A percentile compares a stretch with the other conserved stretches of the same genome.
Conservation (phyloP, 1,140 invertebrate species). For the Geopemphigus sp. region DNA sequence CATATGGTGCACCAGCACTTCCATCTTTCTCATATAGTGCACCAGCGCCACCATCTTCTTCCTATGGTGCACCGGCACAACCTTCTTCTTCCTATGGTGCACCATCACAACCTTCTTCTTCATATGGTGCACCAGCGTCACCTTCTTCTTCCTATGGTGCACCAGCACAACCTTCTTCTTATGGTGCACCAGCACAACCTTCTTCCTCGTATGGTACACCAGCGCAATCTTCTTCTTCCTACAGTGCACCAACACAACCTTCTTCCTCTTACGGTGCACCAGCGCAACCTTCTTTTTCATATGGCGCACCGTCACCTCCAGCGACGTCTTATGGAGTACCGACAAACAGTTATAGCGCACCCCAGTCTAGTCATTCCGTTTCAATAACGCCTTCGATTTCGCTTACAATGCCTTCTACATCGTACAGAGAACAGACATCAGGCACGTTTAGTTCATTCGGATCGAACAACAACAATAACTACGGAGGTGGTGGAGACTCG, state of each 20-base stretch:
- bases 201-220: constrained; percentile 47
- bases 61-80: constrained; percentile 55
- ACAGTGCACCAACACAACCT: constrained; percentile 51
- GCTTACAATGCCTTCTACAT: constrained; percentile 41
- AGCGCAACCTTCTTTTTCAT: constrained; percentile 39
- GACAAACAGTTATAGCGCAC: constrained; percentile 31
- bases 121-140: constrained; percentile 3
- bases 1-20: constrained; percentile 56
- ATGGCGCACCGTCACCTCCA: constrained; percentile 50
- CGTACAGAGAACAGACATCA: constrained; percentile 52
- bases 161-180: constrained; percentile 52
- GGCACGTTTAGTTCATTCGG: constrained; percentile 44
- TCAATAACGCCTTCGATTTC: constrained; percentile 41
- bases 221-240: constrained; percentile 54
- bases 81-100: constrained; percentile 51
- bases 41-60: constrained; percentile 49
- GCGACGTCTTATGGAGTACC: constrained; percentile 52
- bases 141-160: constrained; percentile 48
- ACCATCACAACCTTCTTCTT: constrained; percentile 15
- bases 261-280: constrained; percentile 53
- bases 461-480: constrained; percentile 47
- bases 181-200: constrained; percentile 51
- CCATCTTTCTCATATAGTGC: constrained; percentile 53
- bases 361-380: constrained; percentile 34
- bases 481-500: constrained; percentile 43